phyloP scores from a whole-genome alignment of 2,113 vertebrate genomes.

The Oryzias woworae region DNA sequence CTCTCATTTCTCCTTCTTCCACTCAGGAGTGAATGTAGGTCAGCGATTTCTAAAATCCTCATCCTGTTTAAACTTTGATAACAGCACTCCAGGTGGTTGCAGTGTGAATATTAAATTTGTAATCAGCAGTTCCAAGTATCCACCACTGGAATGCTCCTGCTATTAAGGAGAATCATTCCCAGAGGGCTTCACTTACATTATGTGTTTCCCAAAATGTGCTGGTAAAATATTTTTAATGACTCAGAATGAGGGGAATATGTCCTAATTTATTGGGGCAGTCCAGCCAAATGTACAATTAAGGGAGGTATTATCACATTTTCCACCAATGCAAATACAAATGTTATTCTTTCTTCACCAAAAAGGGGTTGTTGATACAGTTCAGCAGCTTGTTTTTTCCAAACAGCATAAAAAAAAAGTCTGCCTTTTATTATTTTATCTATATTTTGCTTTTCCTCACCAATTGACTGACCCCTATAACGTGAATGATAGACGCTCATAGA shows the following conservation, averaged over 20 bases:
- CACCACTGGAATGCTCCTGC: conserved; percentile 34
- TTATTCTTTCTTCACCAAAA: no score
- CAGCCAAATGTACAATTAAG: conserved; percentile 5
- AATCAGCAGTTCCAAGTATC: conserved; percentile 49
- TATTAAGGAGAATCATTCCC: conserved; percentile 42
- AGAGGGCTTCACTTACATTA: conserved; percentile 1
- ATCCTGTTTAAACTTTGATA: conserved; percentile 62
- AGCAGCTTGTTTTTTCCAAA: no score
- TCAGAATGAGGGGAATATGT: neutral
- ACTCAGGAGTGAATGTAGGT: conserved; percentile 65
- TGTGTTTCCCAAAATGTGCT: conserved; percentile 24
- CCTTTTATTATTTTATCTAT: no score
- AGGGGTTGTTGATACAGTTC: no score
- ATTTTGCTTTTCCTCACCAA: no score
- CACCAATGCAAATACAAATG: no score
- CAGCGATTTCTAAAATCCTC: conserved; percentile 62
- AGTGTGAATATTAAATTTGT: conserved; percentile 59
- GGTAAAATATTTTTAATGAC: conserved; percentile 25
- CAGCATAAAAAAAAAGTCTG: no score
- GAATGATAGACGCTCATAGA: no score
- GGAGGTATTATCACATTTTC: neutral
- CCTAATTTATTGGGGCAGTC: conserved; percentile 2
- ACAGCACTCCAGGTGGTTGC: conserved; percentile 65
- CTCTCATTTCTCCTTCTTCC: conserved; percentile 20
- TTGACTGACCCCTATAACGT: no score